These are phyloP conservation scores for Thripadectes ignobilis DNA, from an alignment of 2,797 vertebrate genomes.

Conservation along the genomic window DNA sequence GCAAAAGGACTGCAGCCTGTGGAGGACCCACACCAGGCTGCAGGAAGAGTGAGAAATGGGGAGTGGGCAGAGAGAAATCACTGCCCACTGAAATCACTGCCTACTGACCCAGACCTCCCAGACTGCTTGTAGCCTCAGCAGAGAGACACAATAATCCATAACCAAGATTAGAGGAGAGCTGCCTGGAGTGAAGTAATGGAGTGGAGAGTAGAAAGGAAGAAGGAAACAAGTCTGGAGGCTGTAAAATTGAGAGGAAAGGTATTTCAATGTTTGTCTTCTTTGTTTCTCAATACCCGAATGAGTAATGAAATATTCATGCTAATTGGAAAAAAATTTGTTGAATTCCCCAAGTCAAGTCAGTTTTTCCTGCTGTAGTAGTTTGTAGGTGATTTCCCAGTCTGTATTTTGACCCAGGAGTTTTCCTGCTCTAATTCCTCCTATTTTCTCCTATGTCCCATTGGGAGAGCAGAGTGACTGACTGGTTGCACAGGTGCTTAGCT, in stretches of 20 bases:
- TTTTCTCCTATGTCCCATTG: background rate
- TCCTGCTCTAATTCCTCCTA: background rate
- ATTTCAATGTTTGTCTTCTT: background rate
- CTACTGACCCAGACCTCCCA: background rate
- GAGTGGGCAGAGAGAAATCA: background rate
- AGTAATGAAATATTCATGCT: background rate
- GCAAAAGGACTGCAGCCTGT: background rate
- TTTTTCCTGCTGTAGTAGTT: background rate
- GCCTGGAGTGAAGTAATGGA: background rate
- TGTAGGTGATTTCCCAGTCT: background rate
- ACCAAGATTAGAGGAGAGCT: background rate
- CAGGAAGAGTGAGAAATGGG: background rate
- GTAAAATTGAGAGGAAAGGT: background rate
- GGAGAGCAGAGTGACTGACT: accelerated
- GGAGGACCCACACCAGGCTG: background rate
- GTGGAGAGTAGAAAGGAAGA: background rate
- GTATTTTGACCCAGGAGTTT: background rate
- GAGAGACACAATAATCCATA: background rate
- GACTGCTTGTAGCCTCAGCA: background rate
- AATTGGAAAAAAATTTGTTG: background rate
- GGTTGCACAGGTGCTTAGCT: background rate
- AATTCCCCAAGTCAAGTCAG: background rate
- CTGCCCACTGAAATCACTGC: background rate
- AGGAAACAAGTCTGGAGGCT: background rate
- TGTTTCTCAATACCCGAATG: background rate